These are phyloP conservation scores for Astyanax mexicanus DNA, from an alignment of 2,797 vertebrate genomes.

Conservation along the genomic window DNA sequence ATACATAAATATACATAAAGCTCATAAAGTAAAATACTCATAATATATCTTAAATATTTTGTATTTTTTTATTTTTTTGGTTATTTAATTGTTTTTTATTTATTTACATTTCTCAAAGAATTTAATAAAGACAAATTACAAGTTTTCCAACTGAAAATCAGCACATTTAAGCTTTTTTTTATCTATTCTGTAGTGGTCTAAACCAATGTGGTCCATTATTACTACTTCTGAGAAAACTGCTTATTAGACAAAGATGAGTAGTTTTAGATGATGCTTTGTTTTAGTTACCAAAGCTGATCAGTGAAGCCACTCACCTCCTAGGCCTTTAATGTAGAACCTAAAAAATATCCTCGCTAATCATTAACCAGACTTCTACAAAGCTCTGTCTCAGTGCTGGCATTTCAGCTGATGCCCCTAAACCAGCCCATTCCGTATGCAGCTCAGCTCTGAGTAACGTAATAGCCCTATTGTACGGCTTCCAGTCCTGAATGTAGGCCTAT, in stretches of 20 bases:
- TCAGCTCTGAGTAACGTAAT: conserved; percentile 3
- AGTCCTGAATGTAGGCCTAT: background rate
- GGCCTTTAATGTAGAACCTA: conserved; percentile 6
- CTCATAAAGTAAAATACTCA: too few species aligned
- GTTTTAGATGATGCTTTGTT: background rate
- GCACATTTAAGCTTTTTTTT: background rate
- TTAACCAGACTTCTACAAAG: conserved; percentile 30
- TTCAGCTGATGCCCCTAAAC: conserved; percentile 14
- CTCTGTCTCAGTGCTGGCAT: conserved; percentile 17
- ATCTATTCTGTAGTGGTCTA: too few species aligned
- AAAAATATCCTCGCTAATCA: conserved; percentile 19
- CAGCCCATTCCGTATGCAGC: conserved; percentile 7
- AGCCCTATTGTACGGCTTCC: background rate
- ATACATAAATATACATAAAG: too few species aligned
- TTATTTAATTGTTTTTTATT: too few species aligned
- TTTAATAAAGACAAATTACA: too few species aligned
- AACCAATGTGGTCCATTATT: too few species aligned
- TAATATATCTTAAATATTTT: too few species aligned
- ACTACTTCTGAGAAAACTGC: background rate
- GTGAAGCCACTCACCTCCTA: conserved; percentile 8
- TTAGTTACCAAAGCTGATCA: background rate
- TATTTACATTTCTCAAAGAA: too few species aligned
- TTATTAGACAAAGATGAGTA: background rate
- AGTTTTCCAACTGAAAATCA: too few species aligned
- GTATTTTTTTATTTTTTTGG: too few species aligned